Evolutionary conservation across 2,113 vertebrate genomes (phyloP), one percentile per base, ranked within the genome.

Genomic region (Marmota monax): DNA sequence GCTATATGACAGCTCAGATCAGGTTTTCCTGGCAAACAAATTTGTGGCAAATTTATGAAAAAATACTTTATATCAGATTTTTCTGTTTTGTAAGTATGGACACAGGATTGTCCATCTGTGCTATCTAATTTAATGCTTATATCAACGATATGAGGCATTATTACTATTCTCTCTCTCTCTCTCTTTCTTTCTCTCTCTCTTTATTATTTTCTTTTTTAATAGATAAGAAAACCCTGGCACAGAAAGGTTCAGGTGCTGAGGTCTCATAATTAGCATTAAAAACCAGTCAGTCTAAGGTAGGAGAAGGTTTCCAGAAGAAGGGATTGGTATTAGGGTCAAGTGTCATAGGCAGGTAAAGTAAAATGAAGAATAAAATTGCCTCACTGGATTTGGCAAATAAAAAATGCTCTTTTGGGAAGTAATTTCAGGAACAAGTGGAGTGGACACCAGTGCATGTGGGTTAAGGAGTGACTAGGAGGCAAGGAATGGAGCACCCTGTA

Each of bases 41-140:
- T 80, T 82, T 93, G 48, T 93, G 84, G 77, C 11, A 86, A 91
- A 73, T 91, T 79, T 86, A 42, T 88, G 29, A 82, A 51, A 73
- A 5, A n/a, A 17, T 2, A n/a, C 18, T 16, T 88, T 93, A 34
- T 22, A 85, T 89, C 39, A 78, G 17, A 73, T 48, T 79, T 88
- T 85, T 95, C 65, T n/a, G 8, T 73, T 79, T 93, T 5, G 74
- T 70, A 83, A 91, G 34, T 56, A 29, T 61, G 12, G 42, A 17
- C 84, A n/a, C 13, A 69, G 90, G 29, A 85, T 17, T 69, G 12
- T 83, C 20, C 2, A 83, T 65, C 18, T 79, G 12, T 39, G 23
- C 5, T 51, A 67, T 73, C 37, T 88, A 27, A 95, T 63, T 78
- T 90, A 85, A 90, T 94, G 77, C 61, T 96, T 73, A 17, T 1